Evolutionary conservation across 2,797 vertebrate genomes (phyloP).

Genomic region (Silurus lanzhouensis): DNA sequence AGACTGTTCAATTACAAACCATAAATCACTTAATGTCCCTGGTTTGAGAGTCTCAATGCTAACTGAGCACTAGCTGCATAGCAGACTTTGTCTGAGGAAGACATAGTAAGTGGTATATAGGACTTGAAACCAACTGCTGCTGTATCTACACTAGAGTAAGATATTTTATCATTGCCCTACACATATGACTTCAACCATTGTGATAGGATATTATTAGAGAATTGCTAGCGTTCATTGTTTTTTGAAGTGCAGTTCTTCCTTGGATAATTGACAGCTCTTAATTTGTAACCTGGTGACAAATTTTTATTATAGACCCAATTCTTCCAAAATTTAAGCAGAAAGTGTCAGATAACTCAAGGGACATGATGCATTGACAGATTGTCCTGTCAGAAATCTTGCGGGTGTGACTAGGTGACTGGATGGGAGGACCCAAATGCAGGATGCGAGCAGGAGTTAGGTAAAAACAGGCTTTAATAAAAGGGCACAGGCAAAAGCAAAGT

Average conservation of each 20-base stretch:
- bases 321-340: background rate
- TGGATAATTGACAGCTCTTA: background rate
- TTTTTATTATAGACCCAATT: background rate
- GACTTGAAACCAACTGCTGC: background rate
- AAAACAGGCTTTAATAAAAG: no score
- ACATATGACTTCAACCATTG: background rate
- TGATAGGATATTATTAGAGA: background rate
- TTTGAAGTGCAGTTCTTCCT: background rate
- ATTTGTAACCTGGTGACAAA: background rate
- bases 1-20: slow-evolving; percentile 44
- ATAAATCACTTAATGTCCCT: slow-evolving; percentile 48
- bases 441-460: no score
- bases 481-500: no score
- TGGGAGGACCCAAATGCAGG: no score
- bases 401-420: no score
- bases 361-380: no score
- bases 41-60: slow-evolving; percentile 33
- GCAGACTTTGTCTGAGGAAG: slow-evolving; percentile 29
- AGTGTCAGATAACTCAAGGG: background rate
- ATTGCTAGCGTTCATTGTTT: background rate
- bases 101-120: slow-evolving; percentile 12
- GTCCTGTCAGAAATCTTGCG: no score
- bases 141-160: background rate
- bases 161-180: background rate
- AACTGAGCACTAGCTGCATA: slow-evolving; percentile 31